A percentile compares a stretch with the other conserved stretches of the same genome.
Conservation (phyloP, 2,113 vertebrate genomes). For the Picathartes gymnocephalus region DNA sequence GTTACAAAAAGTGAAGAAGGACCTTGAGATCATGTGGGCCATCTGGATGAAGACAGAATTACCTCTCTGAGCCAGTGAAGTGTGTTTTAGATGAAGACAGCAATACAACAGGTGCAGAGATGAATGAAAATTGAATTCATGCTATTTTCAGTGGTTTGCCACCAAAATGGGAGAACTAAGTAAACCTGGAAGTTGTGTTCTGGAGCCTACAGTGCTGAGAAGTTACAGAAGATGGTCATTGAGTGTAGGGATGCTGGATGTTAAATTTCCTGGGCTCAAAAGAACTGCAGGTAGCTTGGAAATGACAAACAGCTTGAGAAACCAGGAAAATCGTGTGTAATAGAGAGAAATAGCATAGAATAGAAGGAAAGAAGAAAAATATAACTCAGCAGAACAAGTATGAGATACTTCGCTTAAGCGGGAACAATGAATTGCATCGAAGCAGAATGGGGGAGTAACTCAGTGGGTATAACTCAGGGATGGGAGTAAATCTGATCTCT, state of each 20-base stretch:
- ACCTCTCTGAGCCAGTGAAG: background rate
- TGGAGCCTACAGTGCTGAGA: background rate
- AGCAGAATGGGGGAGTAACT: background rate
- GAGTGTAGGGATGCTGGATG: background rate
- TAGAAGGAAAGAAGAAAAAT: background rate
- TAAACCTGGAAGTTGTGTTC: background rate
- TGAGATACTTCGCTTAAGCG: background rate
- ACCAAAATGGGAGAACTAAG: background rate
- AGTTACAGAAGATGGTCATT: background rate
- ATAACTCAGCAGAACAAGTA: background rate
- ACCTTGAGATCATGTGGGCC: accelerated
- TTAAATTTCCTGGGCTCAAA: background rate
- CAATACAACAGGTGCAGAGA: background rate
- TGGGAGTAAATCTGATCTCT: background rate
- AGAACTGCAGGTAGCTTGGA: background rate
- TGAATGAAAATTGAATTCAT: background rate
- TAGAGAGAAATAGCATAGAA: background rate
- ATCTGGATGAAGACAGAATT: background rate
- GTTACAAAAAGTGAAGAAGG: background rate
- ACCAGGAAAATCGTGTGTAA: background rate
- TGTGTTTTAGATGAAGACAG: background rate
- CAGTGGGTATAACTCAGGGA: background rate
- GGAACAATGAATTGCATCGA: background rate
- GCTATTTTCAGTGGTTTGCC: background rate
- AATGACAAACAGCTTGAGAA: background rate